phyloP scores from a whole-genome alignment of 1,140 invertebrate genomes.

The Zaprionus gabonicus region DNA sequence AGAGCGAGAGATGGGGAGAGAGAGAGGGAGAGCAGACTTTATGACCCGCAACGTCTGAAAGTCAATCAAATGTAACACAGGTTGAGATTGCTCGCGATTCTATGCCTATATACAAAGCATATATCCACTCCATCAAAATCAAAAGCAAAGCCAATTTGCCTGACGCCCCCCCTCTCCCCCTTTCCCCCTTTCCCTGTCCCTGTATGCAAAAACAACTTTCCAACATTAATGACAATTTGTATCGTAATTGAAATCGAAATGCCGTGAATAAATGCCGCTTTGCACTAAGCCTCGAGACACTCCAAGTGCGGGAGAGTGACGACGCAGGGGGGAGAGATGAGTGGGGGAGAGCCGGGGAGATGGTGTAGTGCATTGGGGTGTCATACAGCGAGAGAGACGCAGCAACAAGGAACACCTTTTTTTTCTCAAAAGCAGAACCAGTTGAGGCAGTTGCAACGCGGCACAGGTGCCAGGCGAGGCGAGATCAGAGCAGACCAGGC shows the following conservation, averaged over 20 bases:
- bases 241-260: conserved; percentile 83
- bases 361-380: conserved; percentile 8
- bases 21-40: conserved; percentile 29
- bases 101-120: conserved; percentile 38
- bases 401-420: conserved; percentile 77
- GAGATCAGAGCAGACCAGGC: conserved; percentile 19
- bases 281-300: conserved; percentile 67
- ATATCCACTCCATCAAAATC: conserved; percentile 55
- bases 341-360: not conserved
- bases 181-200: conserved; percentile 1
- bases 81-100: conserved; percentile 59
- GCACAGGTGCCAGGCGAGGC: conserved; percentile 45
- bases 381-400: conserved; percentile 38
- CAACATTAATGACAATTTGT: conserved; percentile 83
- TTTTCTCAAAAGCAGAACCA: conserved; percentile 61
- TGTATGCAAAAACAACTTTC: conserved; percentile 78
- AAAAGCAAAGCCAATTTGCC: conserved; percentile 53
- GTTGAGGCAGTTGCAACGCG: conserved; percentile 47
- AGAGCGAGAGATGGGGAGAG: too few relatives aligned
- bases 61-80: conserved; percentile 78
- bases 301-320: conserved; percentile 9
- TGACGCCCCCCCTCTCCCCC: not conserved
- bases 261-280: conserved; percentile 83
- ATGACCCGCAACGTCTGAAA: conserved; percentile 66
- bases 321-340: not conserved